A percentile compares a stretch with the other conserved stretches of the same genome.
phyloP scores from a whole-genome alignment of 2,113 vertebrate genomes.

The Chamaetylas fuelleborni region DNA sequence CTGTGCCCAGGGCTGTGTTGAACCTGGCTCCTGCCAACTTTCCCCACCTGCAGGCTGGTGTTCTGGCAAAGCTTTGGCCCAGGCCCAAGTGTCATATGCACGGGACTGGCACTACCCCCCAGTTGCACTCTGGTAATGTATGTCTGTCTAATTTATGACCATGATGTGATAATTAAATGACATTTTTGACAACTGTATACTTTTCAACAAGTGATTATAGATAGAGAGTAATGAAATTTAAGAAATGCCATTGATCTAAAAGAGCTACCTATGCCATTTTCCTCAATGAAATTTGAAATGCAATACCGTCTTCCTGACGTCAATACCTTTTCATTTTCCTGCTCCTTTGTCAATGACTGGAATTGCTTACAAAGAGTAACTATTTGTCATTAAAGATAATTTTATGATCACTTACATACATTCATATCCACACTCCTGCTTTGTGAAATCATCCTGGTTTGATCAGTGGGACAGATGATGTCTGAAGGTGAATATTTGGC shows the following conservation, averaged over 20 bases:
- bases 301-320: background rate
- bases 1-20: background rate
- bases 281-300: background rate
- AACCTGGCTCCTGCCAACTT: background rate
- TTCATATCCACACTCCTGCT: background rate
- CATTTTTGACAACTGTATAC: background rate
- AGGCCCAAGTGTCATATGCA: background rate
- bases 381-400: background rate
- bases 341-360: background rate
- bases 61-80: background rate
- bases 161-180: background rate
- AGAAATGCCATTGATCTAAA: background rate
- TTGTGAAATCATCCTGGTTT: background rate
- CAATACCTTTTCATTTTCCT: background rate
- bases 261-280: background rate
- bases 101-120: background rate
- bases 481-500: slow-evolving; percentile 30
- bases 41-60: background rate
- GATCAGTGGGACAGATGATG: background rate
- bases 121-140: background rate
- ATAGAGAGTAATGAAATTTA: background rate
- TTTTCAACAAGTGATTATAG: background rate
- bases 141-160: background rate
- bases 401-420: background rate
- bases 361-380: background rate